A percentile compares a stretch with the other conserved stretches of the same genome.
Conservation (phyloP, 2,888 invertebrate species). For the Tromatobia lineatoria region DNA sequence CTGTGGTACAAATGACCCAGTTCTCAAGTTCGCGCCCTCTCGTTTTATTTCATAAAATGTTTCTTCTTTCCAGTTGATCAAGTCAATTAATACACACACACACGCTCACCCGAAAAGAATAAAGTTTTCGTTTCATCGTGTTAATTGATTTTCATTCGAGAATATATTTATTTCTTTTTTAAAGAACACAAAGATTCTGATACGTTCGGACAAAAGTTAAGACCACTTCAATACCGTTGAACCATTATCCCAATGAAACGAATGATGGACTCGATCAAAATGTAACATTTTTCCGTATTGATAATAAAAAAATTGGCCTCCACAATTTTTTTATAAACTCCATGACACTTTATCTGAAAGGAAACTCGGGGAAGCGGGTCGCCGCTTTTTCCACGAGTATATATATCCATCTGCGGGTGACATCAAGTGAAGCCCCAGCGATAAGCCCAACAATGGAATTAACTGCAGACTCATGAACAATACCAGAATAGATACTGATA, state of each 20-base stretch:
- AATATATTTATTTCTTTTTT: no score
- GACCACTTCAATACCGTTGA: neutral
- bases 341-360: neutral
- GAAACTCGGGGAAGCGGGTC: neutral
- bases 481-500: neutral
- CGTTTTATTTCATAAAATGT: neutral
- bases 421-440: neutral
- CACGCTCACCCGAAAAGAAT: no score
- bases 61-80: neutral
- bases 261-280: neutral
- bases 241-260: neutral
- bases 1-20: constrained; percentile 17
- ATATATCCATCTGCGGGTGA: constrained; percentile 3
- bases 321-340: neutral
- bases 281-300: neutral
- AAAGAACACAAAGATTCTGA: no score
- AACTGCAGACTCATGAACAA: constrained; percentile 1
- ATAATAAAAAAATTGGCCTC: neutral
- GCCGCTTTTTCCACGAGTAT: neutral
- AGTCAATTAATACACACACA: neutral
- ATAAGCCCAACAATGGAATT: constrained; percentile 1
- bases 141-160: neutral
- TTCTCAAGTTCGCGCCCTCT: neutral
- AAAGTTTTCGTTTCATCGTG: neutral
- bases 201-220: neutral